Conservation (phyloP, 2,113 vertebrate species). For the Hemichromis elongatus region DNA sequence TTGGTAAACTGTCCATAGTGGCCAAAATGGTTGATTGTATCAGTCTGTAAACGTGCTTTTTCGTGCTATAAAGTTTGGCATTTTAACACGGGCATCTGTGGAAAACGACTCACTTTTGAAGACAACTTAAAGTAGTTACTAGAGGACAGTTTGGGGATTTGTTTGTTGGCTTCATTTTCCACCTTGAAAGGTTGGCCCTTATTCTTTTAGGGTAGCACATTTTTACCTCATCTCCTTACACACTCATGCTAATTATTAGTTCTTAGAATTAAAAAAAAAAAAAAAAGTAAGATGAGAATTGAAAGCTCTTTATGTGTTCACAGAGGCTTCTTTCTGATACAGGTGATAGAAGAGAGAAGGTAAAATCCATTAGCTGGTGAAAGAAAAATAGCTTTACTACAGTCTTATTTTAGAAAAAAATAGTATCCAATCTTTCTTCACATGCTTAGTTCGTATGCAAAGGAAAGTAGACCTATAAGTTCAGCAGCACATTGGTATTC, state of each 20-base stretch:
- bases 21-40: not conserved
- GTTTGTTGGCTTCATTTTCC: not conserved
- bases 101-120: not conserved
- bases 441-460: not conserved
- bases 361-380: not conserved
- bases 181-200: not conserved
- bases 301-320: not conserved
- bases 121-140: not conserved
- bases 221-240: not conserved
- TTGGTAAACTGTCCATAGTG: not conserved
- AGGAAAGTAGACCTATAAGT: not conserved
- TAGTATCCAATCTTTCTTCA: not conserved
- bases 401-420: not conserved
- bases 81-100: not conserved
- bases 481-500: conserved; percentile 12
- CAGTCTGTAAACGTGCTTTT: not conserved
- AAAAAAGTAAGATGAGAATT: not conserved
- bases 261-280: not conserved
- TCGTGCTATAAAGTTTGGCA: not conserved
- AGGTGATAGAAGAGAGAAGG: not conserved
- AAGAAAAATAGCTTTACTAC: not conserved
- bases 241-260: not conserved
- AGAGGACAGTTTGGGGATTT: not conserved
- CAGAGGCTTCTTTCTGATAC: not conserved
- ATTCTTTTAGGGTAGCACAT: not conserved